phyloP scores from a whole-genome alignment of 2,113 vertebrate genomes.

The Eolophus roseicapilla region DNA sequence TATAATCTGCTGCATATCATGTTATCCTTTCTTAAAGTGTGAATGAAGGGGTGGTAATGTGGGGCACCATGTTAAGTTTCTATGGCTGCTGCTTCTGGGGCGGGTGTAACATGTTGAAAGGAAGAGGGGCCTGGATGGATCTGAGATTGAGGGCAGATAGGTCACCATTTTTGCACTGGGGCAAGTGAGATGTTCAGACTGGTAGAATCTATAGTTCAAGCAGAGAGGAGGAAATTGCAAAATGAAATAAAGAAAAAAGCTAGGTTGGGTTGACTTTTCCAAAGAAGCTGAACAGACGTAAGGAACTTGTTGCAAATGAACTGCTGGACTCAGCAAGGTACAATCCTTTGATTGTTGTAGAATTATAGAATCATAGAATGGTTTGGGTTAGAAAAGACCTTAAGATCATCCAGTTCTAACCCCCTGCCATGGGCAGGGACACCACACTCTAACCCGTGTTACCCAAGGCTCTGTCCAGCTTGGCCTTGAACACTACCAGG shows the following conservation, averaged over 20 bases:
- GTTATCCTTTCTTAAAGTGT: not conserved
- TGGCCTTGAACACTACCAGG: not conserved
- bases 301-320: not conserved
- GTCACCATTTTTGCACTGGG: not conserved
- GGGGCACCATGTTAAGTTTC: rapidly evolving
- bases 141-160: not conserved
- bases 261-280: not conserved
- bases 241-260: not conserved
- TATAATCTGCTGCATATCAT: not conserved
- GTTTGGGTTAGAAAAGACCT: not conserved
- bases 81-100: not conserved
- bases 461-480: not conserved
- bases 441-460: not conserved
- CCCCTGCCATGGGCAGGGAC: not conserved
- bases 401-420: not conserved
- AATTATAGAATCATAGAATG: not conserved
- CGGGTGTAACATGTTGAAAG: not conserved
- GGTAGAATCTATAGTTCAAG: not conserved
- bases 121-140: not conserved
- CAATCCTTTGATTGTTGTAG: not conserved
- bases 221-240: not conserved
- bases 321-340: not conserved
- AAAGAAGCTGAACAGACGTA: not conserved
- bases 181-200: not conserved
- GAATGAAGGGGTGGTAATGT: not conserved